A percentile compares a stretch with the other conserved stretches of the same genome.
These are phyloP conservation scores for Micrasema longulum DNA, from an alignment of 1,140 invertebrate genomes.

Conservation along the genomic window DNA sequence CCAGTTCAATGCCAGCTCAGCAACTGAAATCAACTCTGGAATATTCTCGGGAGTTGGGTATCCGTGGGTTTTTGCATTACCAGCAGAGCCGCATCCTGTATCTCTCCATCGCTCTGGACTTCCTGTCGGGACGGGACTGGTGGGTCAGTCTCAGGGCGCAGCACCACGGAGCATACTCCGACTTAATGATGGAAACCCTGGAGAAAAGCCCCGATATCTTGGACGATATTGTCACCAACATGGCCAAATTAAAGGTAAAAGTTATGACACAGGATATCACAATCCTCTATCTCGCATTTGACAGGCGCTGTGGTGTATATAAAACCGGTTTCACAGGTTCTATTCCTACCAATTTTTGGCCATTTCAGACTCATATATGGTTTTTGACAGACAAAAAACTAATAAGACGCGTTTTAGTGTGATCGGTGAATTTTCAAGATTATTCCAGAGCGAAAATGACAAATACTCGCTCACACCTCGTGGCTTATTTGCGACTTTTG, in stretches of 20 bases:
- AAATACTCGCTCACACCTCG: no score
- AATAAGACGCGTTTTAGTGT: no score
- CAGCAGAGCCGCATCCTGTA: constrained; percentile 59
- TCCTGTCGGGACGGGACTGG: constrained; percentile 62
- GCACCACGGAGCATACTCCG: constrained; percentile 58
- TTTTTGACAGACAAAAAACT: no score
- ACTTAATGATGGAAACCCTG: constrained; percentile 57
- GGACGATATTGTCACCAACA: constrained; percentile 59
- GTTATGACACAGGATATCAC: no score
- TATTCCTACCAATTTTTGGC: no score
- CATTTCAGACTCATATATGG: no score
- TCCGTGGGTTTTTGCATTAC: constrained; percentile 62
- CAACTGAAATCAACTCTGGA: constrained; percentile 22
- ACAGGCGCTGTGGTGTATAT: no score
- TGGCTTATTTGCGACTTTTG: no score
- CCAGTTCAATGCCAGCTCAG: constrained; percentile 41
- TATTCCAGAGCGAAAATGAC: no score
- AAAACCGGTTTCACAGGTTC: no score
- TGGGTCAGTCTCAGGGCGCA: constrained; percentile 58
- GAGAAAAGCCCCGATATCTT: constrained; percentile 60
- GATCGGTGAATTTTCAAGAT: no score
- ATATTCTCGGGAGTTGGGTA: constrained; percentile 60
- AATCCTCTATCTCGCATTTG: no score
- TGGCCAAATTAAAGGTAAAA: constrained; percentile 64
- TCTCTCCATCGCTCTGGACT: constrained; percentile 58